phyloP scores from a whole-genome alignment of 2,797 vertebrate species.

The Anomalospiza imberbis region DNA sequence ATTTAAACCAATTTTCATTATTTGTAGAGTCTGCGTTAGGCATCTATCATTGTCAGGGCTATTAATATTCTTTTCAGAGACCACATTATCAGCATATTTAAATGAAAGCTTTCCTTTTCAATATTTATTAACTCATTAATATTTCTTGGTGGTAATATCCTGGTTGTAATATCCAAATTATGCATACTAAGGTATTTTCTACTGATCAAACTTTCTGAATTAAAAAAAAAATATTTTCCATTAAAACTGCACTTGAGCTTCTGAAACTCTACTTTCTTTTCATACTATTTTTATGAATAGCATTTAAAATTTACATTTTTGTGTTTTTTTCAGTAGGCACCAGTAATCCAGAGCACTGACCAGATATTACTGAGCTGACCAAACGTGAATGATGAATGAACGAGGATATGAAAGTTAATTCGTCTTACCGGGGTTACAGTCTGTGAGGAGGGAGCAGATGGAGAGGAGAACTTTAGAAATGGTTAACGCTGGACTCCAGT shows the following conservation, averaged over 20 bases:
- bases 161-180: constrained; percentile 57
- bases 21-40: constrained; percentile 39
- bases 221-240: not conserved
- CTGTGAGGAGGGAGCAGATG: constrained; percentile 97
- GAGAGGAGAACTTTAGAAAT: constrained; percentile 95
- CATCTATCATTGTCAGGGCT: constrained; percentile 20
- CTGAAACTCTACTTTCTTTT: constrained; percentile 15
- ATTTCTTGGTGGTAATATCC: constrained; percentile 39
- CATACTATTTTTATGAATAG: not conserved
- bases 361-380: not conserved
- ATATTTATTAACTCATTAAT: constrained; percentile 58
- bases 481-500: constrained; percentile 89
- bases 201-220: constrained; percentile 25
- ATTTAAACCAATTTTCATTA: constrained; percentile 63
- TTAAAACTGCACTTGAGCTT: constrained; percentile 5
- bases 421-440: constrained; percentile 91
- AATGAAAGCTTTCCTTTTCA: constrained; percentile 59
- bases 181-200: constrained; percentile 38
- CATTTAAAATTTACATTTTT: not conserved
- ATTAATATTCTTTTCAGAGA: constrained; percentile 42
- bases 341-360: not conserved
- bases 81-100: constrained; percentile 12
- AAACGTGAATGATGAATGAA: not conserved
- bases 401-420: not conserved
- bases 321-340: not conserved